Evolutionary conservation across 1,140 invertebrate species (phyloP).

Genomic region (Zaprionus nigranus): DNA sequence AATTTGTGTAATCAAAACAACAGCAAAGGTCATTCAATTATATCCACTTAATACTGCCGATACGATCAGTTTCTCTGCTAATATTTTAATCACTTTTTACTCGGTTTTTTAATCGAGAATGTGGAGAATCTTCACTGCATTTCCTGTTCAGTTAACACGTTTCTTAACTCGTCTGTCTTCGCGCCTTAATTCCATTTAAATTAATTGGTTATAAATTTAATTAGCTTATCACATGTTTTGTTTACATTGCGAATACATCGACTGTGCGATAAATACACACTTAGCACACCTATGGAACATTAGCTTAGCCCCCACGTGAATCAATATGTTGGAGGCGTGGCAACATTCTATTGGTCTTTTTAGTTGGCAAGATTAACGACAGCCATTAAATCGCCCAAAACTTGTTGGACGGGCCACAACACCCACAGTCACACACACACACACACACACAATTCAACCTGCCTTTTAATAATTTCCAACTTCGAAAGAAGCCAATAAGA

Average conservation of each 20-base stretch:
- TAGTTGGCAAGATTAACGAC: conserved; percentile 66
- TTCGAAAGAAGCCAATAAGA: conserved; percentile 44
- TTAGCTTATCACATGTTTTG: conserved; percentile 41
- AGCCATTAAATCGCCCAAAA: conserved; percentile 48
- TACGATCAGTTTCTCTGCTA: background rate
- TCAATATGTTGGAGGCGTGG: conserved; percentile 65
- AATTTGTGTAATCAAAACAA: background rate
- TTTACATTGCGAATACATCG: conserved; percentile 2
- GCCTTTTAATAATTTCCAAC: conserved; percentile 26
- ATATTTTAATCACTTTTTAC: conserved; percentile 9
- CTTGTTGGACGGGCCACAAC: conserved; percentile 41
- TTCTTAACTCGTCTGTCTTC: background rate
- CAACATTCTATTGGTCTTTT: conserved; percentile 51
- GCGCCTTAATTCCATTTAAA: conserved; percentile 18
- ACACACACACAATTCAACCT: conserved; percentile 16
- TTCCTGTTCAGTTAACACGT: background rate
- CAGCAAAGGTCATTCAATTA: background rate
- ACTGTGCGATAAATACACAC: conserved; percentile 24
- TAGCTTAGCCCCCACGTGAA: conserved; percentile 44
- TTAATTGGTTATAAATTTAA: conserved; percentile 49
- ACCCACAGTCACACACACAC: conserved; percentile 38
- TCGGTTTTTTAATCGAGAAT: background rate
- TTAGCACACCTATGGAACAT: background rate
- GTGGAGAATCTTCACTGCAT: background rate
- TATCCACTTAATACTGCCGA: background rate